phyloP scores from a whole-genome alignment of 2,888 invertebrate species.

The Chloroclysta siterata region DNA sequence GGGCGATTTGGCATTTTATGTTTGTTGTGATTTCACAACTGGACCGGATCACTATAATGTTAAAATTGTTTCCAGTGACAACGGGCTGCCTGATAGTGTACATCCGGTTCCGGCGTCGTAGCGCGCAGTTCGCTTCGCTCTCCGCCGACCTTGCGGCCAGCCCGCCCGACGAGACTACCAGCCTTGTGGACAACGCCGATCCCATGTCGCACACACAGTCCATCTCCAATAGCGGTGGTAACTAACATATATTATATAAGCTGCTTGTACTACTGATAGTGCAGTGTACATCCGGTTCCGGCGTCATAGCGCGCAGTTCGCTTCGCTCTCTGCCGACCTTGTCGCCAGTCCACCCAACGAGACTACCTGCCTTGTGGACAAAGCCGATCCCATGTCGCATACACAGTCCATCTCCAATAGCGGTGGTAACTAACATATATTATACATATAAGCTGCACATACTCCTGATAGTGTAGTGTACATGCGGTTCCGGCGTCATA shows the following conservation, averaged over 20 bases:
- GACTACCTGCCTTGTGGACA: conserved; percentile 72
- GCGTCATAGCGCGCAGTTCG: conserved; percentile 88
- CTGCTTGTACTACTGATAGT: too few species aligned
- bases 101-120: conserved; percentile 90
- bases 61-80: conserved; percentile 86
- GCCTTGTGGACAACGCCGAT: conserved; percentile 73
- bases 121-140: conserved; percentile 87
- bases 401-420: conserved; percentile 62
- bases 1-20: too few species aligned
- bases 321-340: conserved; percentile 85
- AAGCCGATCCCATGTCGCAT: conserved; percentile 66
- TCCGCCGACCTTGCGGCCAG: conserved; percentile 80
- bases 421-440: conserved; percentile 46
- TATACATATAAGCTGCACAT: too few species aligned
- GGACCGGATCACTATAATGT: too few species aligned
- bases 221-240: conserved; percentile 56
- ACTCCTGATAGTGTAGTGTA: too few species aligned
- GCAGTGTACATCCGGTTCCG: conserved; percentile 92
- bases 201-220: conserved; percentile 65
- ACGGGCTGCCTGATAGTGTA: conserved; percentile 92
- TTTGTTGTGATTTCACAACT: too few species aligned
- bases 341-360: conserved; percentile 63
- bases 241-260: too few species aligned
- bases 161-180: conserved; percentile 69
- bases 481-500: conserved; percentile 90